Evolutionary conservation across 2,113 vertebrate species (phyloP), one percentile per base, ranked within the genome.

Genomic region (Tenebrosternarchus preto): DNA sequence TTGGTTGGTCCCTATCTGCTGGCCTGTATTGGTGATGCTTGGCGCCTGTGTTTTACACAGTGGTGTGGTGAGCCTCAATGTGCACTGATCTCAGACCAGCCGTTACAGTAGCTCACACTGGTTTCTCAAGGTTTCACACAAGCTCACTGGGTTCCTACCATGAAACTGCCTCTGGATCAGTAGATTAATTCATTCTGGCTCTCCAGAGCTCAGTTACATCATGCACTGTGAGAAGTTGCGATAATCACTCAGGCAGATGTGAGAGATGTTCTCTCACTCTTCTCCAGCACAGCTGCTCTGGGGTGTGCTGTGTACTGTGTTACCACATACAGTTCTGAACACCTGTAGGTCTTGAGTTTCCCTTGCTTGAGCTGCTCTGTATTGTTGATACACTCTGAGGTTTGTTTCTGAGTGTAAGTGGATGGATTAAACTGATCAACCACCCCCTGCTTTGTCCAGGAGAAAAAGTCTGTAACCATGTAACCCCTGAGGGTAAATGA

Each of bases 41-140:
- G 29, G 69, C 73, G 74, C 60, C 63, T 71, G 76, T 11, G 71
- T 77, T 73, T 59, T 22, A 46, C 46, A 56, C 59, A 29, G 57
- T 77, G 59, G 39, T 66, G 63, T 6, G 29, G 24, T 71, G 39
- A 43, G 24, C 60, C 69, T 5, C 36, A 29, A n/a, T 59, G 53
- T 57, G 27, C 69, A 73, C 20, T 69, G 70, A 78, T 75, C 25
- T 63, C 6, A n/a, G 56, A 25, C 53, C 53, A 3, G 27, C 61
- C 63, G 53, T 63, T 63, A 0, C 43, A 1, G 43, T 50, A 64
- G 64, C 24, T 66, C 60, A 22, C 66, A 57, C n/a, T 36, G 33
- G 3, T 2, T 36, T 2, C 33, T 36, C 33, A 6, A 4, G 33
- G 33, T 36, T 36, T n/a, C 33, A 36, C 33, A 4, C 33, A 6